Percentiles rank a stretch among this genome's conserved stretches.
phyloP scores from a whole-genome alignment of 2,888 invertebrate species.

The Agrypnus murinus region DNA sequence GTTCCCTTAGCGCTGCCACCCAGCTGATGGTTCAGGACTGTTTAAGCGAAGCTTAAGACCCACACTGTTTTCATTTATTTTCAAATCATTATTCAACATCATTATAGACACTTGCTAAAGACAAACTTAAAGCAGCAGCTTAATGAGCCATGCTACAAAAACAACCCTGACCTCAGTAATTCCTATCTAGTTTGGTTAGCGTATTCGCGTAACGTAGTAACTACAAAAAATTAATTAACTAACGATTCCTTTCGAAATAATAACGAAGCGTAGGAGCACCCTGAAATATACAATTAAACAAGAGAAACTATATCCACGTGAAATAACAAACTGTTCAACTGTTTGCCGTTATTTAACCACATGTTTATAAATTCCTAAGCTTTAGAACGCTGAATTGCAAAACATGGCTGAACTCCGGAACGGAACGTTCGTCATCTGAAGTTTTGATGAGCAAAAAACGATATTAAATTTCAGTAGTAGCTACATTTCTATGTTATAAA shows the following conservation, averaged over 20 bases:
- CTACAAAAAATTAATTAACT: neutral
- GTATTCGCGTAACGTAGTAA: no score
- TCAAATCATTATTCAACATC: no score
- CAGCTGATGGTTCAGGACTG: no score
- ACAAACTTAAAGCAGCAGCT: no score
- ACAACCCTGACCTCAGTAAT: no score
- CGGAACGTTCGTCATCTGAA: neutral
- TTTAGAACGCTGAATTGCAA: neutral
- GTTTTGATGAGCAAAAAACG: conserved; percentile 27
- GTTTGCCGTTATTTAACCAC: conserved; percentile 9
- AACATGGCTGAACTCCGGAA: neutral
- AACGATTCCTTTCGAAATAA: neutral
- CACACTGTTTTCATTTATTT: no score
- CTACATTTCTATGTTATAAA: neutral
- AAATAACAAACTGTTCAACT: neutral
- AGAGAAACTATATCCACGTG: conserved; percentile 1
- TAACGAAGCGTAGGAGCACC: neutral
- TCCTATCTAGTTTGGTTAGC: no score
- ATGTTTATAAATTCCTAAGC: conserved; percentile 19
- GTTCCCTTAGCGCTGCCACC: no score
- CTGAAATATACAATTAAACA: neutral
- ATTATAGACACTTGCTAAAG: no score
- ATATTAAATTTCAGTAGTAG: conserved; percentile 30
- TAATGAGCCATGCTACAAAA: no score
- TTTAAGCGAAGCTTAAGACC: no score